These are phyloP conservation scores for Orthosia gothica DNA, from an alignment of 2,888 invertebrate genomes.

Conservation along the genomic window DNA sequence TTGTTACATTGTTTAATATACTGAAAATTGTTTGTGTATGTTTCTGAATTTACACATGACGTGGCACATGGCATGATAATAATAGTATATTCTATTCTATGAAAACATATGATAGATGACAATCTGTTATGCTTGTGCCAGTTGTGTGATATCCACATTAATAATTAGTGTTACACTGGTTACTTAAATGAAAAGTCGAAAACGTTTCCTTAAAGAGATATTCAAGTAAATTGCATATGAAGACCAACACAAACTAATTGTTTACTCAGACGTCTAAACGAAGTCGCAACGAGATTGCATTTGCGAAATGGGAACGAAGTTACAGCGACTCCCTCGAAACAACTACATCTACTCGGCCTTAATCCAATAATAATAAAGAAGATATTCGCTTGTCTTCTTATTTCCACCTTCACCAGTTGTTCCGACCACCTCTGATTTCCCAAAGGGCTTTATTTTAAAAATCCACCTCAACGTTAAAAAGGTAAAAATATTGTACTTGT, in stretches of 20 bases:
- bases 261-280: conserved; percentile 74
- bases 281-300: conserved; percentile 79
- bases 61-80: too few species aligned
- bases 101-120: neutral
- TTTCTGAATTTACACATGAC: neutral
- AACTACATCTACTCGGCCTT: conserved; percentile 58
- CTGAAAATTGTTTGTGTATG: neutral
- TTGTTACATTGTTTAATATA: neutral
- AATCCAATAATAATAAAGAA: conserved; percentile 73
- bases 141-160: neutral
- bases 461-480: conserved; percentile 83
- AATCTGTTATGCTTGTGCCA: neutral
- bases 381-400: conserved; percentile 74
- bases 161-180: conserved; percentile 10
- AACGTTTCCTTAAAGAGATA: conserved; percentile 42
- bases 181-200: conserved; percentile 31
- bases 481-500: conserved; percentile 83
- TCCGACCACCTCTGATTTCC: conserved; percentile 87
- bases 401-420: conserved; percentile 72
- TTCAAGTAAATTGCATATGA: conserved; percentile 64
- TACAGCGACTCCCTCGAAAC: conserved; percentile 51
- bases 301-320: conserved; percentile 72
- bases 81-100: too few species aligned
- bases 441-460: conserved; percentile 87
- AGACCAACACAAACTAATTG: conserved; percentile 71